A percentile compares a stretch with the other conserved stretches of the same genome.
These are phyloP conservation scores for Phyllopteryx taeniolatus DNA, from an alignment of 2,113 vertebrate species.

Conservation along the genomic window DNA sequence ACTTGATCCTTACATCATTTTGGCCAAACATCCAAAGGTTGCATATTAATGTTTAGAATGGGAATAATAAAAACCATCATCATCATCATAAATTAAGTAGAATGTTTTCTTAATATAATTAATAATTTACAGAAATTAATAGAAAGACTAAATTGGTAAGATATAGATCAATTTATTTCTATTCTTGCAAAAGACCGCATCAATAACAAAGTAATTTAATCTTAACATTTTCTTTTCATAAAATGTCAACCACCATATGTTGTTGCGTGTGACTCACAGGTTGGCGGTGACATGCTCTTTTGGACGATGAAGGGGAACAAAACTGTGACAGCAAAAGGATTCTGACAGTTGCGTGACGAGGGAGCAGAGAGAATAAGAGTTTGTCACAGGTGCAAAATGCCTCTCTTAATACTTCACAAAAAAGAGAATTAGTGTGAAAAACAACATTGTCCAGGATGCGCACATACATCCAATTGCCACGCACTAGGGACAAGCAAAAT, in stretches of 20 bases:
- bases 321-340: slow-evolving; percentile 32
- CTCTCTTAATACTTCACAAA: slow-evolving; percentile 38
- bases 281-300: slow-evolving; percentile 15
- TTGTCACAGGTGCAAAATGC: slow-evolving; percentile 51
- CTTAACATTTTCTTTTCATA: slow-evolving; percentile 11
- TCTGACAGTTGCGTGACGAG: slow-evolving; percentile 40
- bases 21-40: too few species aligned
- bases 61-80: too few species aligned
- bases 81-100: too few species aligned
- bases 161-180: neutral
- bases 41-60: too few species aligned
- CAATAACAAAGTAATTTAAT: slow-evolving; percentile 4
- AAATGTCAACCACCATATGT: slow-evolving; percentile 22
- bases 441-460: too few species aligned
- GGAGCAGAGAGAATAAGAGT: slow-evolving; percentile 48
- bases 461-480: too few species aligned
- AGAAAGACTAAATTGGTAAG: neutral
- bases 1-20: too few species aligned
- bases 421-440: neutral
- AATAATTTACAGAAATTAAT: neutral
- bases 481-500: too few species aligned
- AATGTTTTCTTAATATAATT: neutral
- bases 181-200: neutral
- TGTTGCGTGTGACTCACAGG: neutral
- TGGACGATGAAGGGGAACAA: slow-evolving; percentile 21